phyloP scores from a whole-genome alignment of 2,888 invertebrate species.

The Tiliacea citrago region DNA sequence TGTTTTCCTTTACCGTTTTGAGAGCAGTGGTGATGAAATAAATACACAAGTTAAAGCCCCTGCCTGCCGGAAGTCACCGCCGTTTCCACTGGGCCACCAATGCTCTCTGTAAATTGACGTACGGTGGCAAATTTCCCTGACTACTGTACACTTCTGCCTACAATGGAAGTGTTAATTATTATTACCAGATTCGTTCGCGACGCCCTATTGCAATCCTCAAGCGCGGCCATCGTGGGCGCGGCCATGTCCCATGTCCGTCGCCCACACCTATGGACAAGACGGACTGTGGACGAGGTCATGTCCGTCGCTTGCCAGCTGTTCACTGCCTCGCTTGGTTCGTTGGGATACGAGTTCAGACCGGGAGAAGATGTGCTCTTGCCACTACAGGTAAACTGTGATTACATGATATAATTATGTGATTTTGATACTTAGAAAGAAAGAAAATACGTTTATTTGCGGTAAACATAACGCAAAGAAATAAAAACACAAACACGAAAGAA shows the following conservation, averaged over 20 bases:
- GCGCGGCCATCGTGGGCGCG: conserved; percentile 90
- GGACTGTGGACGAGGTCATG: conserved; percentile 89
- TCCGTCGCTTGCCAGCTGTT: conserved; percentile 88
- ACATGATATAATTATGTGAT: no score
- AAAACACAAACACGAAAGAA: no score
- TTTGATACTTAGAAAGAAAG: no score
- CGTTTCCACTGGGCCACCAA: no score
- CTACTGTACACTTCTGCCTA: neutral
- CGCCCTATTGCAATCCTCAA: conserved; percentile 88
- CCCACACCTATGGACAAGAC: conserved; percentile 91
- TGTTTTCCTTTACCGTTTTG: no score
- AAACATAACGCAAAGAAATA: no score
- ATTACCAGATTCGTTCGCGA: conserved; percentile 86
- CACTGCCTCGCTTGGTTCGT: conserved; percentile 83
- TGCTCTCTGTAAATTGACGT: no score
- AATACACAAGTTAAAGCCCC: no score
- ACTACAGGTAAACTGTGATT: conserved; percentile 61
- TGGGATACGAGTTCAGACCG: conserved; percentile 89
- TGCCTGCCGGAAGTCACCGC: no score
- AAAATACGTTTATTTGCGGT: no score
- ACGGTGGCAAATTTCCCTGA: neutral
- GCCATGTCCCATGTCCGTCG: conserved; percentile 91
- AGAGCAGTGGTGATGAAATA: no score
- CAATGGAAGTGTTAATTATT: neutral
- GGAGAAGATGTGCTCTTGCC: conserved; percentile 90